Evolutionary conservation across 2,113 vertebrate genomes (phyloP), one percentile per base, ranked within the genome.

Genomic region (Coreoperca whiteheadi): DNA sequence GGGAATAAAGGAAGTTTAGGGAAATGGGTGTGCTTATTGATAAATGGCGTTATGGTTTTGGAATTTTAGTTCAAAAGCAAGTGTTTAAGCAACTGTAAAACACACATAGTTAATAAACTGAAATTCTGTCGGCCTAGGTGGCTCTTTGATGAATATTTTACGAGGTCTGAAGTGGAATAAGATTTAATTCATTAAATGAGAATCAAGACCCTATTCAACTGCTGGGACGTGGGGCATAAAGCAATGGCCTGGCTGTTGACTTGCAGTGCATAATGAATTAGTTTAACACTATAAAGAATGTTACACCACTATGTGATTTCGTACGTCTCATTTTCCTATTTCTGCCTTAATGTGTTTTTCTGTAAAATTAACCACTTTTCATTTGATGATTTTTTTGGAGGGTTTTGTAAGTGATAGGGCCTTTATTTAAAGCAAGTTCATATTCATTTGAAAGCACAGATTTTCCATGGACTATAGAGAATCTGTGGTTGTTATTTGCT

Each of bases 121-220:
- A 54, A 67, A 5, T 39, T 74, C 21, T 28, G 9, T 6, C 21
- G 30, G 10, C 69, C 53, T n/a, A 12, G 1, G 21, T 78, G 53
- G 9, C 41, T 30, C 66, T 71, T 34, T 43, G 39, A 64, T 81
- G 37, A 80, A 77, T 73, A 23, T 9, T 48, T 46, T 9, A 82
- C 18, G 15, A 86, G 50, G 16, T 81, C 37, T 64, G 21, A 66
- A 54, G 70, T 54, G 28, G 51, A 84, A 75, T 71, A 32, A 21
- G 30, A 57, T 74, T 77, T 71, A 41, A 39, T 72, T 80, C 34
- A 65, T 78, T 60, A 66, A 80, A 77, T 0, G 14, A 53, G 2
- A 67, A 77, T 73, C 34, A 53, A 43, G 16, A 70, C 56, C 15
- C 57, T 2, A 28, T 75, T 81, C 25, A 83, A 5, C 68, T 68